Evolutionary conservation across 2,113 vertebrate genomes (phyloP), one percentile per base, ranked within the genome.

Genomic region (Crypturellus undulatus): DNA sequence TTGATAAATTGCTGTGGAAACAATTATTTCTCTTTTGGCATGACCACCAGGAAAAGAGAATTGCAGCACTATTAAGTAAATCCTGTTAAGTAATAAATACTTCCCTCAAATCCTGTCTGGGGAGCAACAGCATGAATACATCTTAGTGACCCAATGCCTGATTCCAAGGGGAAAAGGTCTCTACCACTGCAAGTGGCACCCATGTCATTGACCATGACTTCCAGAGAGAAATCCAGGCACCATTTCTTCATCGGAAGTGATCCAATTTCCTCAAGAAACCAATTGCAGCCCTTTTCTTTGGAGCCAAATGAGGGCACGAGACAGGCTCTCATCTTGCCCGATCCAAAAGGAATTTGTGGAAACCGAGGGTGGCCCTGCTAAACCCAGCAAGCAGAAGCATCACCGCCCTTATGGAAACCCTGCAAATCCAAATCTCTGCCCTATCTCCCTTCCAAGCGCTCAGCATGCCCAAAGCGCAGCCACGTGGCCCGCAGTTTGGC

Each of bases 201-300:
- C 58, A 8, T 21, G n/a, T 52, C 64, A 42, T 6, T 79, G 13
- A 36, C 68, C 22, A 59, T 52, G 2, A 0, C 20, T 63, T 85
- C 34, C 52, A 85, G 34, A 90, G 16, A 72, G 12, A 38, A 47
- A 14, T 42, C 64, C 16, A 56, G 59, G 19, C 49, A 91, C 3
- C 22, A 47, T 1, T 22, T 45, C 20, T 76, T 6, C 38, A 12
- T 0, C 0, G 25, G 12, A 79, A 68, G 28, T 0, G 0, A 69
- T 42, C 15, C 0, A 2, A 24, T 56, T 64, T 90, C 52, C 19
- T 42, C 14, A 2, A 0, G 0, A 32, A 92, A 40, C 60, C 24
- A 40, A 14, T 20, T 9, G 6, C 8, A 42, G 10, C 49, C 49
- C 20, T 49, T 49, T 21, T 49, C 49, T 22, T 10, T 22, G 49